phyloP scores from a whole-genome alignment of 1,140 invertebrate genomes.

The Drosophila trapezifrons region DNA sequence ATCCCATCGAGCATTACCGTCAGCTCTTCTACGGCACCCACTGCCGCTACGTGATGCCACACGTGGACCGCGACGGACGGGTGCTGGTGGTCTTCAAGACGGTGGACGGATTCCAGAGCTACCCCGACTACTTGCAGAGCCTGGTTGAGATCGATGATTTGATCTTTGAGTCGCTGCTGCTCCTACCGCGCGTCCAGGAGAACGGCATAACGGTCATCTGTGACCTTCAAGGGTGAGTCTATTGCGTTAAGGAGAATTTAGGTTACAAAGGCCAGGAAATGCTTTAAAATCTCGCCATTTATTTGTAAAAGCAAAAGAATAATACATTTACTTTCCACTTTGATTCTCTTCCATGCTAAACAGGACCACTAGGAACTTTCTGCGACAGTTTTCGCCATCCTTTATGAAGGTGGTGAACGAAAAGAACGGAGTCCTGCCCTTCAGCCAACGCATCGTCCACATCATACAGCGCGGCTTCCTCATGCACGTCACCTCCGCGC shows the following conservation, averaged over 20 bases:
- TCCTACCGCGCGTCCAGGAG: constrained; percentile 69
- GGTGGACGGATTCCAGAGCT: constrained; percentile 73
- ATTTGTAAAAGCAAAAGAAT: too few species aligned
- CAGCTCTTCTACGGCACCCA: constrained; percentile 62
- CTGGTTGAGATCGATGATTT: constrained; percentile 81
- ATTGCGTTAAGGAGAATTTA: too few species aligned
- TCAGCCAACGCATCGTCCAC: constrained; percentile 67
- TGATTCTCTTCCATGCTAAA: not conserved
- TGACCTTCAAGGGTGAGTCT: constrained; percentile 66
- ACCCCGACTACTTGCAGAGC: constrained; percentile 71
- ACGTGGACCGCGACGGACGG: constrained; percentile 68
- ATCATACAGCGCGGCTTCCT: constrained; percentile 75
- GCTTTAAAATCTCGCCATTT: too few species aligned
- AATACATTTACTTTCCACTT: too few species aligned
- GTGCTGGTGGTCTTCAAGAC: constrained; percentile 75
- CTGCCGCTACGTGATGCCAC: constrained; percentile 74
- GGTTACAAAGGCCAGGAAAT: constrained; percentile 5
- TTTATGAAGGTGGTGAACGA: constrained; percentile 75
- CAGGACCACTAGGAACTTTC: constrained; percentile 67
- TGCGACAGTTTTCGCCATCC: constrained; percentile 66
- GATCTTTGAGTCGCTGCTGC: constrained; percentile 75
- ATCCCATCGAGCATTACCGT: constrained; percentile 63
- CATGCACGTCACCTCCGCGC: constrained; percentile 68
- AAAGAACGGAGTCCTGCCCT: constrained; percentile 72
- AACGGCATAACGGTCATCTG: constrained; percentile 79